These are phyloP conservation scores for Panthera uncia DNA, from an alignment of 2,113 vertebrate species.

Conservation along the genomic window DNA sequence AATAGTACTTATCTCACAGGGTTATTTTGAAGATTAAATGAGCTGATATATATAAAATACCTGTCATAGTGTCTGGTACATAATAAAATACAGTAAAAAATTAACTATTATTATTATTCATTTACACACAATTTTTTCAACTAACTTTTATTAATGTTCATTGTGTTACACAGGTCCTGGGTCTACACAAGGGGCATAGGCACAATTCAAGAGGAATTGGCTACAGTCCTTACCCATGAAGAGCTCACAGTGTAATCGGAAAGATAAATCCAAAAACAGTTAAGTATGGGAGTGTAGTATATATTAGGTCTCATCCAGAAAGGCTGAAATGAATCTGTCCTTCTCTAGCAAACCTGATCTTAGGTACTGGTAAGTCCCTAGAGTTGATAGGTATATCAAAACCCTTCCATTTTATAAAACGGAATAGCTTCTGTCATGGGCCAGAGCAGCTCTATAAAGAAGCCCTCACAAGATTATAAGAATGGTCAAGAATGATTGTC, in stretches of 20 bases:
- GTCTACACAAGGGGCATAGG: background rate
- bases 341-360: background rate
- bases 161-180: background rate
- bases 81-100: conserved; percentile 8
- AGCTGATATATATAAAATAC: background rate
- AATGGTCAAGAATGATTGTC: background rate
- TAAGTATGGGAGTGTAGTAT: background rate
- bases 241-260: background rate
- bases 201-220: background rate
- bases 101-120: background rate
- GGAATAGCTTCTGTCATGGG: background rate
- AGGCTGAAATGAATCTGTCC: background rate
- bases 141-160: background rate
- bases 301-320: background rate
- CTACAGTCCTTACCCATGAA: background rate
- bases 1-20: background rate
- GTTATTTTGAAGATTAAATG: background rate
- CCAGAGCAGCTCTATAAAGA: background rate
- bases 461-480: background rate
- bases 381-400: background rate
- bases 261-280: background rate
- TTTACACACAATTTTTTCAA: background rate
- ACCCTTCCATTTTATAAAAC: background rate
- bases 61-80: background rate
- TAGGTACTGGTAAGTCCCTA: background rate